Percentiles rank a stretch among this genome's conserved stretches.
phyloP scores from a whole-genome alignment of 2,888 invertebrate genomes.

The Pseudanteris insignis region DNA sequence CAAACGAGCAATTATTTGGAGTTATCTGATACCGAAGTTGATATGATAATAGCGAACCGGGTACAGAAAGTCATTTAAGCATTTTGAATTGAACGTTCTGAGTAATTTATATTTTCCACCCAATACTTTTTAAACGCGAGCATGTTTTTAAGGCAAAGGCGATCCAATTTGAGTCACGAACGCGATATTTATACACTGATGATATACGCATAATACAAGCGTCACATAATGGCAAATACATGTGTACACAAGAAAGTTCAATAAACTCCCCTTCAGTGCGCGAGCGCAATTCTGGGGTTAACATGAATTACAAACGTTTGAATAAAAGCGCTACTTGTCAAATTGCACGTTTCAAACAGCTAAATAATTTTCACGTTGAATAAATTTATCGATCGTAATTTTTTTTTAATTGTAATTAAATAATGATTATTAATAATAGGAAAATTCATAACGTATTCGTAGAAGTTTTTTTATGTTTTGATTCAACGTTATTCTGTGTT shows the following conservation, averaged over 20 bases:
- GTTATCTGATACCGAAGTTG: no score
- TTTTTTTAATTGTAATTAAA: no score
- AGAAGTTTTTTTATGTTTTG: no score
- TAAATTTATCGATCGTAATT: conserved; percentile 10
- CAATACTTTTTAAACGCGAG: no score
- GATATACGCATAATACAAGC: conserved; percentile 26
- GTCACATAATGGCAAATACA: conserved; percentile 36
- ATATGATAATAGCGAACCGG: no score
- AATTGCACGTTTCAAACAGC: conserved; percentile 19
- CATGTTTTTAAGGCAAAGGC: conserved; percentile 18
- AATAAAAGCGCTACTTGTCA: conserved; percentile 24
- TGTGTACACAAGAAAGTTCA: conserved; percentile 31
- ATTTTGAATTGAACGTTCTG: no score
- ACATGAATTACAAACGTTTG: conserved; percentile 16
- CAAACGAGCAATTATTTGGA: no score
- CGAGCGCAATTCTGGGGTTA: conserved; percentile 22
- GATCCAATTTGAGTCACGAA: conserved; percentile 22
- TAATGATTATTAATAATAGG: no score
- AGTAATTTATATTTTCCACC: no score
- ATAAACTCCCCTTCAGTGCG: conserved; percentile 26
- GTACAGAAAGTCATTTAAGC: no score
- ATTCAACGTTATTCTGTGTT: no score
- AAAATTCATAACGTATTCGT: no score
- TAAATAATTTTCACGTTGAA: conserved; percentile 20
- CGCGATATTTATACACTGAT: conserved; percentile 28